Percentiles rank a stretch among this genome's conserved stretches.
These are phyloP conservation scores for Acrobeloides nanus DNA, from an alignment of 2,888 invertebrate genomes.

Conservation along the genomic window DNA sequence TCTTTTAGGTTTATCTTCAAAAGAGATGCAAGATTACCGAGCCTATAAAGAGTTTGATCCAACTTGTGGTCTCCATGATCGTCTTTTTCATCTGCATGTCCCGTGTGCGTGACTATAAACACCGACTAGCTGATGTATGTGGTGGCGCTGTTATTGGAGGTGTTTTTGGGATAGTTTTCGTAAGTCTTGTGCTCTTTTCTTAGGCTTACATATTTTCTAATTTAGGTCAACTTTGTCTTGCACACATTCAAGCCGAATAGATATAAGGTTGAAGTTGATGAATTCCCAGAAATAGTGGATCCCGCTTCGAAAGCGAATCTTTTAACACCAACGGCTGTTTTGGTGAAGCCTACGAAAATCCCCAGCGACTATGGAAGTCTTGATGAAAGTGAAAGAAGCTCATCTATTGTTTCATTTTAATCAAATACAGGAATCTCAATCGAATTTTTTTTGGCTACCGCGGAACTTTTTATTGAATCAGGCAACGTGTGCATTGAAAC, in stretches of 20 bases:
- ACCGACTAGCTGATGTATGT: constrained; percentile 32
- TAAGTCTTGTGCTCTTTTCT: constrained; percentile 7
- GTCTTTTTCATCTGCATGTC: constrained; percentile 34
- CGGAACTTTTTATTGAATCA: too few relatives aligned
- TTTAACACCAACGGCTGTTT: constrained; percentile 3
- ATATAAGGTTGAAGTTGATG: constrained; percentile 18
- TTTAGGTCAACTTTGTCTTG: constrained; percentile 20
- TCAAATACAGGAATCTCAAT: too few relatives aligned
- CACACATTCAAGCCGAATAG: constrained; percentile 25
- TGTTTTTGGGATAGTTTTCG: constrained; percentile 28
- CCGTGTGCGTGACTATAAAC: constrained; percentile 40
- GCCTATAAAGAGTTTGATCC: constrained; percentile 24
- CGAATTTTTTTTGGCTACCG: too few relatives aligned
- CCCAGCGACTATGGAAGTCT: constrained; percentile 5
- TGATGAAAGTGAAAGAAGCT: neutral
- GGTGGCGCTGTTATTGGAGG: constrained; percentile 38
- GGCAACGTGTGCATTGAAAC: too few relatives aligned
- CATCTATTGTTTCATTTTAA: too few relatives aligned
- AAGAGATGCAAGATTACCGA: constrained; percentile 28
- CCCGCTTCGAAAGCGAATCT: neutral
- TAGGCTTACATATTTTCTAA: neutral
- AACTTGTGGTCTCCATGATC: constrained; percentile 29
- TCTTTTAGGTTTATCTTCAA: constrained; percentile 31
- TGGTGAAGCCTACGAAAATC: neutral
- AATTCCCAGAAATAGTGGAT: constrained; percentile 11